These are phyloP conservation scores for Thymallus thymallus DNA, from an alignment of 2,113 vertebrate genomes.

Conservation along the genomic window DNA sequence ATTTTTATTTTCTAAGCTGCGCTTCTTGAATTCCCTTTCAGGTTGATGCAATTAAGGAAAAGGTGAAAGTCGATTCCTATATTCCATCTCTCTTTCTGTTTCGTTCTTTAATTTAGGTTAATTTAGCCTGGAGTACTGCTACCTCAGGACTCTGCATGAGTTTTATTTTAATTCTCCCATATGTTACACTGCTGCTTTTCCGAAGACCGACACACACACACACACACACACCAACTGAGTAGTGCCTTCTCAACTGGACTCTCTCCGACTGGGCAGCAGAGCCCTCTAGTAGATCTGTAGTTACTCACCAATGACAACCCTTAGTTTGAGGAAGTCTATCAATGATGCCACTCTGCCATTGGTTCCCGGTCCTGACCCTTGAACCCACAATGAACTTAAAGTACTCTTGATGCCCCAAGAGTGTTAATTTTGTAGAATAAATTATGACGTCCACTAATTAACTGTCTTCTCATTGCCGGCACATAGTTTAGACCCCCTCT, in stretches of 20 bases:
- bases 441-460: not conserved
- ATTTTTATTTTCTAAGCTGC: slow-evolving; percentile 83
- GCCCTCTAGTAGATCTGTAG: slow-evolving; percentile 5
- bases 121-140: slow-evolving; percentile 82
- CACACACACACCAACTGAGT: not conserved
- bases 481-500: no score
- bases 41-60: slow-evolving; percentile 94
- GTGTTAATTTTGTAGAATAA: not conserved
- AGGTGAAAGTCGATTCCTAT: slow-evolving; percentile 89
- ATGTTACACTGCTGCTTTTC: slow-evolving; percentile 80
- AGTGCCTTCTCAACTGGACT: not conserved
- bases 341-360: slow-evolving; percentile 69
- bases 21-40: slow-evolving; percentile 93
- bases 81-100: slow-evolving; percentile 79
- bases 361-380: slow-evolving; percentile 64
- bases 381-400: not conserved
- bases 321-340: no score
- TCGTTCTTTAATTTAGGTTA: slow-evolving; percentile 58
- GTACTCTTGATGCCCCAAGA: not conserved
- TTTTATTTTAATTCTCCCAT: slow-evolving; percentile 60
- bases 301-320: slow-evolving; percentile 49
- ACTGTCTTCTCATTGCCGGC: not conserved
- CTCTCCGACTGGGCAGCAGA: not conserved
- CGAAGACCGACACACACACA: slow-evolving; percentile 18
- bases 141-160: slow-evolving; percentile 92